Evolutionary conservation across 1,140 invertebrate species (phyloP), one percentile per base, ranked within the genome.

Genomic region (Mylabris phalerata): DNA sequence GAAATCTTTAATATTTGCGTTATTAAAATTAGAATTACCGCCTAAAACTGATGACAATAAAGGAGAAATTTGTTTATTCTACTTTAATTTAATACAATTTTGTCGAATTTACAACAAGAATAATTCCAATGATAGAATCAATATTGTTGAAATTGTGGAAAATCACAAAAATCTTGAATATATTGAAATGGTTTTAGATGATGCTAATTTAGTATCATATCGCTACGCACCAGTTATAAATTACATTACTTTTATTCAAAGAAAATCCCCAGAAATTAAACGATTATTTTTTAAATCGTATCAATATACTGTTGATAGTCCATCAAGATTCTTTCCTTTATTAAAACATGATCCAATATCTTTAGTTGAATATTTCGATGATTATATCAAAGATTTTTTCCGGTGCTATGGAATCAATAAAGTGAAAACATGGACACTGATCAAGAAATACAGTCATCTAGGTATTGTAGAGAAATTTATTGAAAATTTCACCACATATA

Each of bases 301-400:
- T 19, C 19, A 19, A 19, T 19, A 19, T 27, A 27, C 6, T 45
- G 40, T n/a, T 19, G 1, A 50, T 11, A 4, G 4, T 39, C 26
- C 46, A n/a, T 44, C 44, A 46, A 54, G 27, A 11, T 38, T 54
- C 10, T 54, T 39, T 46, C 39, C 39, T 24, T 10, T 54, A 24
- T 54, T 54, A 26, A 24, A 45, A 9, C 42, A 54, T 13, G 51
- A 54, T 38, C 51, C 51, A 5, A 3, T n/a, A 41, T 46, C 42
- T 25, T 9, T 54, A 11, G 11, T 46, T 13, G 38, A 54, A n/a
- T 46, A 54, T 54, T 46, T 45, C 19, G 42, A 54, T 46, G 3
- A 11, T 3, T 45, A 38, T 45, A 38, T 54, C 9, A 11, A 46
- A 3, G 9, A 32, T 32, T 54, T 51, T 9, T 11, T 51, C 39